phyloP scores from a whole-genome alignment of 2,797 vertebrate species.

The Bradypodion ventrale region DNA sequence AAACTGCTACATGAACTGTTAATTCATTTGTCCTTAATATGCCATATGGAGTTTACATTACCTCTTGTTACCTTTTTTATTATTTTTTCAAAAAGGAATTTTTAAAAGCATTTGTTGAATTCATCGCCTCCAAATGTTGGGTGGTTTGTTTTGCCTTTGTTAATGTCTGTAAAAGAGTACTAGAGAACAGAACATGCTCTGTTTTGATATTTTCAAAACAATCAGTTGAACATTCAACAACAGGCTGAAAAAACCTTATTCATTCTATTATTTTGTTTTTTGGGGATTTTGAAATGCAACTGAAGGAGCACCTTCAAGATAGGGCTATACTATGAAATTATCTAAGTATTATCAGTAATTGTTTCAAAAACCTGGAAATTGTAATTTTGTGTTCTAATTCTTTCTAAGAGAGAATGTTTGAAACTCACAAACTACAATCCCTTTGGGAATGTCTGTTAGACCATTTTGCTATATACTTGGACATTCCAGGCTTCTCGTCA shows the following conservation, averaged over 20 bases:
- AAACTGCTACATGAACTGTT: conserved; percentile 56
- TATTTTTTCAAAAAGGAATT: conserved; percentile 22
- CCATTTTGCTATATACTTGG: neutral
- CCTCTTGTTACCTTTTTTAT: conserved; percentile 53
- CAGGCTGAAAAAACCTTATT: conserved; percentile 8
- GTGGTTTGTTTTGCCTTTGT: conserved; percentile 40
- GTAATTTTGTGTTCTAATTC: neutral
- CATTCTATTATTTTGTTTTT: conserved; percentile 15
- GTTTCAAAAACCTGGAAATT: neutral
- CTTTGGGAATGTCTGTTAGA: neutral
- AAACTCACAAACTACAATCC: neutral
- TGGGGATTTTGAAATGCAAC: conserved; percentile 3
- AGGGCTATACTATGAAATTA: neutral
- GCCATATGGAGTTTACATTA: conserved; percentile 51
- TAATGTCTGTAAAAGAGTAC: conserved; percentile 93
- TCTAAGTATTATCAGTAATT: neutral
- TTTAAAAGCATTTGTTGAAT: conserved; percentile 55
- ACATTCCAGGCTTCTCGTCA: neutral
- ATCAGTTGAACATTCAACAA: conserved; percentile 31
- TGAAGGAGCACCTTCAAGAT: neutral
- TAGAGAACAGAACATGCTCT: conserved; percentile 75
- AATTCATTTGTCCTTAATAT: conserved; percentile 67
- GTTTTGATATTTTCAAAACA: conserved; percentile 23
- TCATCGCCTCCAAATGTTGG: conserved; percentile 61
- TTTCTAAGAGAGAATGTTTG: too few species aligned